Evolutionary conservation across 2,888 invertebrate genomes (phyloP).

Genomic region (Agrotis exclamationis): DNA sequence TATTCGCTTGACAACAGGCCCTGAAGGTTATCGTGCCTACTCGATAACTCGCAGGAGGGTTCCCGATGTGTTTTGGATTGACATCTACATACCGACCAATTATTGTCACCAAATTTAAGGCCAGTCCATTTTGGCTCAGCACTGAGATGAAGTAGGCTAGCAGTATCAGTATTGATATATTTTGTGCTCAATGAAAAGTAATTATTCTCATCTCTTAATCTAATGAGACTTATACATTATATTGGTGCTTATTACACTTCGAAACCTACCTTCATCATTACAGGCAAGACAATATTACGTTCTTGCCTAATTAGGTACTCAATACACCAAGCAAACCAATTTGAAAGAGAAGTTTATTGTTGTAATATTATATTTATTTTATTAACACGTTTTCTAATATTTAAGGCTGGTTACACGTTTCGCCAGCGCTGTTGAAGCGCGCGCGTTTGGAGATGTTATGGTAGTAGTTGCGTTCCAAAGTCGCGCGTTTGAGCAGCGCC

Average conservation of each 20-base stretch:
- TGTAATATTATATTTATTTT: not conserved
- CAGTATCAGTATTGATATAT: no score
- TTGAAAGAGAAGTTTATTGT: not conserved
- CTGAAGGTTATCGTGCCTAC: not conserved
- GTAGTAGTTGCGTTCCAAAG: no score
- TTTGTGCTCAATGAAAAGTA: not conserved
- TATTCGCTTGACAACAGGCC: slow-evolving; percentile 1
- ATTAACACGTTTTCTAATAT: no score
- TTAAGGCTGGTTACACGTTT: no score
- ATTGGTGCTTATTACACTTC: no score
- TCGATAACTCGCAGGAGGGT: not conserved
- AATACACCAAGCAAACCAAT: not conserved
- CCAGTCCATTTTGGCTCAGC: no score
- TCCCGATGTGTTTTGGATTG: not conserved
- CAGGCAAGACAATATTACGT: not conserved
- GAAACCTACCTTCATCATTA: not conserved
- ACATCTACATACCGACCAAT: slow-evolving; percentile 1
- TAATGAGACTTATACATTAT: not conserved
- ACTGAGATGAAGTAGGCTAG: no score
- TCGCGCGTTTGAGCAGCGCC: no score
- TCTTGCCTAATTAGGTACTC: slow-evolving; percentile 11
- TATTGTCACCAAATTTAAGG: not conserved
- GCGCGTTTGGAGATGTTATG: no score
- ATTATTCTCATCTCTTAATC: not conserved
- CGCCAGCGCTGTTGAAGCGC: no score